A percentile compares a stretch with the other conserved stretches of the same genome.
Evolutionary conservation across 2,797 vertebrate genomes (phyloP).

Genomic region (Poecile montanus): DNA sequence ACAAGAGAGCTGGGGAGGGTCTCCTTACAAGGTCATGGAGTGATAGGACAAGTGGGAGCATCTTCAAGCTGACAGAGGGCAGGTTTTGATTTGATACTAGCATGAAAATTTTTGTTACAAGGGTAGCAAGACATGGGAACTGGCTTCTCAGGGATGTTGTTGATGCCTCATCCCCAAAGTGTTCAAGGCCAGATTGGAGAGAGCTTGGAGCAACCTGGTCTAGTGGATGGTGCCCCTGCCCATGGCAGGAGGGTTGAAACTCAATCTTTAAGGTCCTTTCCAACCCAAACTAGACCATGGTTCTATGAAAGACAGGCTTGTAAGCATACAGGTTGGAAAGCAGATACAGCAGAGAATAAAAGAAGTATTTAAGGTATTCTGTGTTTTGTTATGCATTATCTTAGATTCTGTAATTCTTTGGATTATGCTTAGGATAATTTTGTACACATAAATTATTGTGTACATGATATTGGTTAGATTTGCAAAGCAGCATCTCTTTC

Average conservation of each 20-base stretch:
- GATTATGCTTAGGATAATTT: neutral
- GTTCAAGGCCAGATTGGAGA: neutral
- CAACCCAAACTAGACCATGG: neutral
- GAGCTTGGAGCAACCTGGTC: neutral
- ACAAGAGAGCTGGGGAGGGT: neutral
- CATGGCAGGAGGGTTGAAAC: neutral
- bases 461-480: neutral
- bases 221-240: neutral
- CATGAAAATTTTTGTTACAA: neutral
- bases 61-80: neutral
- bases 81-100: neutral
- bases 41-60: too few species aligned
- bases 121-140: neutral
- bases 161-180: neutral
- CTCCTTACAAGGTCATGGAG: neutral
- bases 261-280: accelerated
- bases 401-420: neutral
- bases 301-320: neutral
- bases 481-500: neutral
- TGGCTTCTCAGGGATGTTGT: neutral
- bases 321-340: accelerated
- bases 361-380: neutral
- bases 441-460: accelerated
- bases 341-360: neutral
- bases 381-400: neutral